Evolutionary conservation across 2,113 vertebrate genomes (phyloP), one percentile per base, ranked within the genome.

Genomic region (Semicossyphus pulcher): DNA sequence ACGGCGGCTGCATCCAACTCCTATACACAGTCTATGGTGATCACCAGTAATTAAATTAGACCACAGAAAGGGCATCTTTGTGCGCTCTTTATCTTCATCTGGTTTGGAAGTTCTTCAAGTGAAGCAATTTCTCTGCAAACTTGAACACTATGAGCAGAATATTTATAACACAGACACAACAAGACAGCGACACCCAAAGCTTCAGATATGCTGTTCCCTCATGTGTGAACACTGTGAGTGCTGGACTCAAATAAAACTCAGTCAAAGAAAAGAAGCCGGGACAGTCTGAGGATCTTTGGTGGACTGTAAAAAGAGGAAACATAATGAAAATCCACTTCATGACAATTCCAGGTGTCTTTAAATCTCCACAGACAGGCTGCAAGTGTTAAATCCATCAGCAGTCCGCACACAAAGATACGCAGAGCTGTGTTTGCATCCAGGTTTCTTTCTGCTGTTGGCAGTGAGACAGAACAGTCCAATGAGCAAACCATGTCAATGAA

Each of bases 311-410:
- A 60, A 10, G 16, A 39, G 23, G 29, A 80, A 78, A 44, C 65
- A 66, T 25, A 64, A 51, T 58, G 18, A 72, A 75, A 83, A 57
- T 47, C 42, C 26, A 41, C 51, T 66, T 64, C 42, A 86, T 80
- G 51, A 63, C 73, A 72, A 79, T 79, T 77, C 86, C 82, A 87
- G 85, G 68, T 84, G 76, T 41, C 41, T 71, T 67, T 62, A 89
- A 86, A 80, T 76, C 61, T 65, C 72, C 44, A 64, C n/a, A 85
- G 75, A 78, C 74, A 69, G 62, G 42, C 44, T 49, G 31, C 31
- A 65, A 72, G 53, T 88, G 86, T 77, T 81, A 78, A 83, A 88
- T 53, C 65, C 80, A 90, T 88, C 67, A 88, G 49, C 32, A 29
- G 28, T 28, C 15, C 53, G 47, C 21, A 48, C 12, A 29, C 47